A percentile compares a stretch with the other conserved stretches of the same genome.
Conservation (phyloP, 92 coral and sea anemone species). For the Porites evermanni region DNA sequence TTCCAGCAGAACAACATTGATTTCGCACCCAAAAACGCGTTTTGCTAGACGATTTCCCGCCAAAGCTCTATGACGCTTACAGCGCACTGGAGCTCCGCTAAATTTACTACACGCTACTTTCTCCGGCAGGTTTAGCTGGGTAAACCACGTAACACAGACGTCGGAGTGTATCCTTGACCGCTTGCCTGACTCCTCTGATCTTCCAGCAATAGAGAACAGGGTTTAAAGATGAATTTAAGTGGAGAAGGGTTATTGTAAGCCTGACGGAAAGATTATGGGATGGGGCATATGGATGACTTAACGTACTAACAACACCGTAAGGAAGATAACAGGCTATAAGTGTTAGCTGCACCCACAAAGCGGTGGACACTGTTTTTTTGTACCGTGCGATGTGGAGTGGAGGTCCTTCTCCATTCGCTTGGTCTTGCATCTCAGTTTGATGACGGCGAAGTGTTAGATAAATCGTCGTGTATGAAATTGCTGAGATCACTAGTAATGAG, state of each 20-base stretch:
- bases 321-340: background rate
- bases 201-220: conserved; percentile 17
- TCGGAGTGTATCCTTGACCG: conserved; percentile 10
- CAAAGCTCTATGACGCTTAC: too few species aligned
- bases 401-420: background rate
- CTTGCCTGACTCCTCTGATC: background rate
- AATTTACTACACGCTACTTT: too few species aligned
- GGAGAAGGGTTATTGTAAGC: background rate
- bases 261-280: background rate
- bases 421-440: background rate
- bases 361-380: background rate
- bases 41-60: too few species aligned
- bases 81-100: too few species aligned
- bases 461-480: background rate
- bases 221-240: background rate
- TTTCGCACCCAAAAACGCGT: too few species aligned
- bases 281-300: background rate
- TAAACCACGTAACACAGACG: background rate
- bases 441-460: background rate
- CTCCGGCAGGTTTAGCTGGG: background rate
- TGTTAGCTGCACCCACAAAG: background rate
- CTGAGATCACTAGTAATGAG: background rate
- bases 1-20: too few species aligned
- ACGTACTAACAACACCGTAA: background rate
- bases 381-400: background rate